Evolutionary conservation across 2,113 vertebrate genomes (phyloP).

Genomic region (Tympanuchus pallidicinctus): DNA sequence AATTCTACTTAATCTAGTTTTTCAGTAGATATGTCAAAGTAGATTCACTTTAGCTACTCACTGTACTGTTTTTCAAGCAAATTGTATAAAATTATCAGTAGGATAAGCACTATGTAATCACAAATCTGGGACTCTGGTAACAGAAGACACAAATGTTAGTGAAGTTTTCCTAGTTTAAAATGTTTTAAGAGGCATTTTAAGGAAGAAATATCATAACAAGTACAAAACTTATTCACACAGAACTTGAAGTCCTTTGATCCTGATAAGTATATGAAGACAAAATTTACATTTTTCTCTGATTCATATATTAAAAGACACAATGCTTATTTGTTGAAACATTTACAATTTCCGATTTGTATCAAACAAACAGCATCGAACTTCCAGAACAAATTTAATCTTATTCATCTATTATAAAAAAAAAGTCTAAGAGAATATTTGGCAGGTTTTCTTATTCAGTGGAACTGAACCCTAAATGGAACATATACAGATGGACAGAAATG

Average conservation of each 20-base stretch:
- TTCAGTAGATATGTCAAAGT: not conserved
- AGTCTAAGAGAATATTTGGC: no score
- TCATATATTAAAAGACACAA: not conserved
- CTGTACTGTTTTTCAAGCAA: fast-evolving
- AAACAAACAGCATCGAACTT: not conserved
- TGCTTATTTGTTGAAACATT: not conserved
- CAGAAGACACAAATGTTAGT: not conserved
- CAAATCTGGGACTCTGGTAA: not conserved
- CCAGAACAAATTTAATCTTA: not conserved
- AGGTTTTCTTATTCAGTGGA: not conserved
- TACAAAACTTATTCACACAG: not conserved
- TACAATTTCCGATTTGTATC: not conserved
- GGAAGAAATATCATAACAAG: not conserved
- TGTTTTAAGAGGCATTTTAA: fast-evolving
- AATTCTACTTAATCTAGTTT: not conserved
- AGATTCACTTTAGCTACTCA: not conserved
- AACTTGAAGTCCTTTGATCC: not conserved
- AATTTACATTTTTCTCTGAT: not conserved
- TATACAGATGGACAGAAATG: fast-evolving
- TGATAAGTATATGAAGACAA: not conserved
- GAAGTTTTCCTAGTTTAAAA: not conserved
- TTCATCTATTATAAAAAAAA: no score
- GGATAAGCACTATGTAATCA: not conserved
- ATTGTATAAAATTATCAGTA: not conserved
- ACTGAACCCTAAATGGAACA: not conserved